Conservation (phyloP, 1,140 invertebrate genomes). For the Pseudomyrmex pallidus region DNA sequence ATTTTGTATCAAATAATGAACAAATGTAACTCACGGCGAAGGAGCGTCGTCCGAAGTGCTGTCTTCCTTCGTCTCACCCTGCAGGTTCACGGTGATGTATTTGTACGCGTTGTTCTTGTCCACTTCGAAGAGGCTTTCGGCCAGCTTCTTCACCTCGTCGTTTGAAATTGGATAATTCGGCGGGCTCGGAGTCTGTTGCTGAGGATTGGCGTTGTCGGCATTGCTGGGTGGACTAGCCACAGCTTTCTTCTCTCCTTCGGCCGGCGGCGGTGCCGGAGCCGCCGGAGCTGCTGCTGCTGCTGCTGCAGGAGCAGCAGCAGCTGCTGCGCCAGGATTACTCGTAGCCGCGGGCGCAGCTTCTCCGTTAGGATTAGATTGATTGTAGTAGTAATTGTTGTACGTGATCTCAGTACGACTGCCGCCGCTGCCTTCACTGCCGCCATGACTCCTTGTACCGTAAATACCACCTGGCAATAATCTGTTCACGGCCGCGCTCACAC, state of each 20-base stretch:
- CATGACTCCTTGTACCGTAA: constrained; percentile 74
- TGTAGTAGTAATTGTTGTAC: constrained; percentile 84
- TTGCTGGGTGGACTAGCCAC: constrained; percentile 57
- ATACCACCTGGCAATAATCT: constrained; percentile 82
- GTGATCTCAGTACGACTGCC: constrained; percentile 80
- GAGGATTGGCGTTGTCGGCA: constrained; percentile 53
- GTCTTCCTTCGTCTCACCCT: constrained; percentile 83
- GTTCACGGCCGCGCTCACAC: constrained; percentile 83
- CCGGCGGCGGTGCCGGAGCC: constrained; percentile 29
- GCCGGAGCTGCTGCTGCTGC: constrained; percentile 7
- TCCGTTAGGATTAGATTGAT: constrained; percentile 66
- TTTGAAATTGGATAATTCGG: constrained; percentile 79
- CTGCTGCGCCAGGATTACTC: constrained; percentile 30
- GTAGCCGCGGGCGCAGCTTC: constrained; percentile 12
- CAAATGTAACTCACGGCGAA: constrained; percentile 79
- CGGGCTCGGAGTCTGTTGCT: constrained; percentile 73
- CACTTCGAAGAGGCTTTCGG: constrained; percentile 81
- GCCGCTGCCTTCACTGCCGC: constrained; percentile 20
- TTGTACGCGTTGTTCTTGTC: constrained; percentile 84
- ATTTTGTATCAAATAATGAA: neutral
- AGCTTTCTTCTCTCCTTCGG: constrained; percentile 46
- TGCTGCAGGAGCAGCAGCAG: constrained; percentile 15
- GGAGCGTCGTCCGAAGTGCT: constrained; percentile 81
- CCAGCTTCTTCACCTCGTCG: constrained; percentile 81
- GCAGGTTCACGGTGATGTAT: constrained; percentile 82